A percentile compares a stretch with the other conserved stretches of the same genome.
phyloP scores from a whole-genome alignment of 2,797 vertebrate species.

The Distichodus sexfasciatus region DNA sequence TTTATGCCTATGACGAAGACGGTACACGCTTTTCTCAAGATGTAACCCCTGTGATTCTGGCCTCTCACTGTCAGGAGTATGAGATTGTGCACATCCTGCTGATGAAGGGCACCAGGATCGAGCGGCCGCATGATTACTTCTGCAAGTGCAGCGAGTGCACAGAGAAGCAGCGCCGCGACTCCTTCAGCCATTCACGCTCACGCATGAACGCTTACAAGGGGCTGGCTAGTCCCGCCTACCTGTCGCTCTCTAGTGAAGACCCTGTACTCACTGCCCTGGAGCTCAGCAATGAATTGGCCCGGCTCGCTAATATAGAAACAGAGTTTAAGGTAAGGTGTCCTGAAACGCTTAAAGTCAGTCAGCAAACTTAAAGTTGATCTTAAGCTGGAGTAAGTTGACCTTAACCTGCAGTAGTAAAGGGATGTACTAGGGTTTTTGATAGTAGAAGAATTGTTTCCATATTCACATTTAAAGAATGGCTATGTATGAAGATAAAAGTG shows the following conservation, averaged over 20 bases:
- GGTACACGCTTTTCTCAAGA: slow-evolving; percentile 95
- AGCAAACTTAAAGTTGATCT: too few species aligned
- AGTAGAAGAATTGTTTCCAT: too few species aligned
- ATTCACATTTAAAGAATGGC: too few species aligned
- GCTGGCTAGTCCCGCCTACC: slow-evolving; percentile 91
- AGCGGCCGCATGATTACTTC: slow-evolving; percentile 94
- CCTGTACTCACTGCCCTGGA: slow-evolving; percentile 92
- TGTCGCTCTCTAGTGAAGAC: slow-evolving; percentile 93
- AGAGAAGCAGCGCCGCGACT: slow-evolving; percentile 88
- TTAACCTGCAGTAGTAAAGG: too few species aligned
- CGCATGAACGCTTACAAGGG: slow-evolving; percentile 98
- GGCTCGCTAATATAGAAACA: slow-evolving; percentile 96
- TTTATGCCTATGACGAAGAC: slow-evolving; percentile 94
- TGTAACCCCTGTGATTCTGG: slow-evolving; percentile 90
- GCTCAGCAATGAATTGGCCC: slow-evolving; percentile 92
- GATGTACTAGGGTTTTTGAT: too few species aligned
- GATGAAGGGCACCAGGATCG: slow-evolving; percentile 89
- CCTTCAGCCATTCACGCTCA: slow-evolving; percentile 93
- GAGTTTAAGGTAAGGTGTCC: slow-evolving; percentile 84
- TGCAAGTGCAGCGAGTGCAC: slow-evolving; percentile 89
- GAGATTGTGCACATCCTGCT: slow-evolving; percentile 95
- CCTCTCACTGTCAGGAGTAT: slow-evolving; percentile 94
- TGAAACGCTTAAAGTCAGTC: too few species aligned
- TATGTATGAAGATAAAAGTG: too few species aligned
- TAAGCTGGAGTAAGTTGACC: too few species aligned